Evolutionary conservation across 2,797 vertebrate genomes (phyloP).

Genomic region (Iguana delicatissima): DNA sequence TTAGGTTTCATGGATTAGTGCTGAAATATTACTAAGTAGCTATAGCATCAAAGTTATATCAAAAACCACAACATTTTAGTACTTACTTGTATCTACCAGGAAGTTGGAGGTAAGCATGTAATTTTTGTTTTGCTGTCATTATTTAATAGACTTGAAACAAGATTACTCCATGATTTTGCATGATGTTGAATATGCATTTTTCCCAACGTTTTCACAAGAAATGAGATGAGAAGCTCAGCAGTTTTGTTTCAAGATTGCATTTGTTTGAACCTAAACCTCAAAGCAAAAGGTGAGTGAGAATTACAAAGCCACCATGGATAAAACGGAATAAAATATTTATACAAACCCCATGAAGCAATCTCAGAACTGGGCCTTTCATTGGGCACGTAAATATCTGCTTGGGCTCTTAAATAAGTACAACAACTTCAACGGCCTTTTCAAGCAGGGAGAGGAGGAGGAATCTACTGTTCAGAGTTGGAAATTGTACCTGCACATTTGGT

Average conservation of each 20-base stretch:
- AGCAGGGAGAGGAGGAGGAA: slow-evolving; percentile 4
- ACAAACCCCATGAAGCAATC: not conserved
- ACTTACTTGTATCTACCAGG: not conserved
- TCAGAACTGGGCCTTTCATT: not conserved
- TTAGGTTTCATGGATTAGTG: no score
- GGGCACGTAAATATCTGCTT: not conserved
- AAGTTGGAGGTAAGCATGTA: rapidly evolving
- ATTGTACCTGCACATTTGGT: not conserved
- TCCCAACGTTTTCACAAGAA: slow-evolving; percentile 50
- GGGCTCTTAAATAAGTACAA: not conserved
- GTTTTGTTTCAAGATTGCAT: slow-evolving; percentile 27
- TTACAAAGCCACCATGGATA: not conserved
- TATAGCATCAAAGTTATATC: not conserved
- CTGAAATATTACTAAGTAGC: not conserved
- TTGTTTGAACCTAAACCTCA: slow-evolving; percentile 39
- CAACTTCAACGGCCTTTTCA: not conserved
- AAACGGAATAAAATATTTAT: slow-evolving; percentile 46
- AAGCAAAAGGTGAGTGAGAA: not conserved
- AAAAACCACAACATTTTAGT: not conserved
- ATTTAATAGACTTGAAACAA: slow-evolving; percentile 48
- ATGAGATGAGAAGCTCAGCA: slow-evolving; percentile 30
- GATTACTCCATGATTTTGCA: slow-evolving; percentile 21
- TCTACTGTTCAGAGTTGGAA: not conserved
- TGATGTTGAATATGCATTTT: slow-evolving; percentile 42
- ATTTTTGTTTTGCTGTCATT: slow-evolving; percentile 21